These are phyloP conservation scores for Tenebrosternarchus preto DNA, from an alignment of 2,113 vertebrate genomes.

Conservation along the genomic window DNA sequence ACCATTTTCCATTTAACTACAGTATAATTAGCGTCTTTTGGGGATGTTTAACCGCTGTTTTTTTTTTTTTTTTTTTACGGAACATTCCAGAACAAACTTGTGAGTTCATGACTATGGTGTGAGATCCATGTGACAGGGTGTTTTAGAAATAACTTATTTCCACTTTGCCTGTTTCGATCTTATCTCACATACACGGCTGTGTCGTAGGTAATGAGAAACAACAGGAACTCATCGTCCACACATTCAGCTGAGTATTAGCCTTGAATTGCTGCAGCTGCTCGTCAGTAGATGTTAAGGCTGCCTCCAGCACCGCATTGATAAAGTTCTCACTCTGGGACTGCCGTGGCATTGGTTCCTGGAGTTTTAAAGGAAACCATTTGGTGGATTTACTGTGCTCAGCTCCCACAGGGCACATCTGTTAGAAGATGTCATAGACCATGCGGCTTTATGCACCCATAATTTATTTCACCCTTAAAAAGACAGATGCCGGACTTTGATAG, in stretches of 20 bases:
- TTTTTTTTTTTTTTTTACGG: no score
- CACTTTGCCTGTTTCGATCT: background rate
- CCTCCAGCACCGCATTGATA: background rate
- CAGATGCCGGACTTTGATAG: slow-evolving; percentile 15
- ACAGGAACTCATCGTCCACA: no score
- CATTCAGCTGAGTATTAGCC: no score
- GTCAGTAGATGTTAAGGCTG: background rate
- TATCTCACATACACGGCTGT: background rate
- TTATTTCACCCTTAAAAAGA: slow-evolving; percentile 24
- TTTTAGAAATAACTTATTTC: background rate
- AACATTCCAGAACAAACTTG: no score
- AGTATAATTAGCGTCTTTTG: background rate
- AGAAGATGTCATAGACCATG: background rate
- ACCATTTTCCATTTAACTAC: no score
- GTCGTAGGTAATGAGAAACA: no score
- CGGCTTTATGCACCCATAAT: slow-evolving; percentile 19
- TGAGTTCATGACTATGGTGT: slow-evolving; percentile 15
- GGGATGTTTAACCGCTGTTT: background rate
- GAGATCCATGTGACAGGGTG: slow-evolving; percentile 8
- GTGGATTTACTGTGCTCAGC: slow-evolving; percentile 1
- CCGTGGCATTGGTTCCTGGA: background rate
- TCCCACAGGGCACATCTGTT: background rate
- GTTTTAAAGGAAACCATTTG: background rate
- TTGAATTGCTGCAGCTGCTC: no score
- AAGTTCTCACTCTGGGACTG: background rate